Evolutionary conservation across 2,113 vertebrate species (phyloP).

Genomic region (Thunnus thynnus): DNA sequence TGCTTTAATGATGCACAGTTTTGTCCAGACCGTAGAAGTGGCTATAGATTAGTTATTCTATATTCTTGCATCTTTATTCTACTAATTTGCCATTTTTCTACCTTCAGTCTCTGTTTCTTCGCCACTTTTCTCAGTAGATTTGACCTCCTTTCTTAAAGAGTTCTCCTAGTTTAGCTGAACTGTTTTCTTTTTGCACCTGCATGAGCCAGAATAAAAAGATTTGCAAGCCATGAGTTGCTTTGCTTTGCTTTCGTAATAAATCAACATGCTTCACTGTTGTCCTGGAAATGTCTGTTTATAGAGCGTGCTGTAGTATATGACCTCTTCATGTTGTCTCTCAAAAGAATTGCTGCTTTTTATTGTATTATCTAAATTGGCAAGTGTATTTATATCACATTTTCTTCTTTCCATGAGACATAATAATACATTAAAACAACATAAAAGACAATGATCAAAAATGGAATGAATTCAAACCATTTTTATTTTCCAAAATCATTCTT

Average conservation of each 20-base stretch:
- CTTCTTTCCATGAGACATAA: not conserved
- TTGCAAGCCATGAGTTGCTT: not conserved
- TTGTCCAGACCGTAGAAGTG: too few species aligned
- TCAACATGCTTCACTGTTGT: constrained; percentile 32
- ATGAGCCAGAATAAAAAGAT: constrained; percentile 8
- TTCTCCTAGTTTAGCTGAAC: not conserved
- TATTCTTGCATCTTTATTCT: constrained; percentile 4
- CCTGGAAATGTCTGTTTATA: constrained; percentile 34
- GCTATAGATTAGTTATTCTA: not conserved
- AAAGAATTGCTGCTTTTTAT: not conserved
- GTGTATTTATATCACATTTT: not conserved
- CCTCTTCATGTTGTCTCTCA: not conserved
- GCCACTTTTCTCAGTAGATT: not conserved
- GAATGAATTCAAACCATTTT: too few species aligned
- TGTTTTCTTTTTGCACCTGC: constrained; percentile 45
- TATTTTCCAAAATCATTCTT: too few species aligned
- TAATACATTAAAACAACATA: not conserved
- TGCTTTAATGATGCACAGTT: not conserved
- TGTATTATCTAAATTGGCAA: not conserved
- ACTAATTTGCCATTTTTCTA: not conserved
- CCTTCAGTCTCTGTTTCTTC: not conserved
- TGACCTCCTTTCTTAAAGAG: constrained; percentile 22
- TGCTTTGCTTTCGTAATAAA: constrained; percentile 22
- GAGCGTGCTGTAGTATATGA: not conserved
- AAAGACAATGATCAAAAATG: too few species aligned